These are phyloP conservation scores for Acanthurus lineatus DNA, from an alignment of 2,797 vertebrate genomes.

Conservation along the genomic window DNA sequence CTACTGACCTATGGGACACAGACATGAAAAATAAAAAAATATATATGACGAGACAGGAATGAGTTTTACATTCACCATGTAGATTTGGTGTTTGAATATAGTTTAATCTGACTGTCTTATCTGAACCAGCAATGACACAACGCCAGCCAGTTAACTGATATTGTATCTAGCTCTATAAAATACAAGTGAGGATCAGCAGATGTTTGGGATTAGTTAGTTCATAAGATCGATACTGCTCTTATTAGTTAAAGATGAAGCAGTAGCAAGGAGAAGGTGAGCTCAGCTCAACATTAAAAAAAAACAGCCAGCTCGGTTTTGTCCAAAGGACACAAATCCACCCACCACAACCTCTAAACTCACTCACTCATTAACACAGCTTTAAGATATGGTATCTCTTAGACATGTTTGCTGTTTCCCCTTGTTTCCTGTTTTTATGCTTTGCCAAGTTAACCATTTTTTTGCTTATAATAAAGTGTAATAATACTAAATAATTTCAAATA, in stretches of 20 bases:
- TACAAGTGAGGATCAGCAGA: background rate
- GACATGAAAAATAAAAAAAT: background rate
- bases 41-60: background rate
- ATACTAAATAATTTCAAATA: background rate
- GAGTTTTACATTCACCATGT: background rate
- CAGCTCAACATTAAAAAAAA: background rate
- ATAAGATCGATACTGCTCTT: background rate
- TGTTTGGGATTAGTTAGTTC: background rate
- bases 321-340: background rate
- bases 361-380: background rate
- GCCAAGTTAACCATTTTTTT: background rate
- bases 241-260: background rate
- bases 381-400: background rate
- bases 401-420: background rate
- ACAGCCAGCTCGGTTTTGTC: background rate
- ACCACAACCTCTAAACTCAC: background rate
- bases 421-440: background rate
- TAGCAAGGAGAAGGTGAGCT: background rate
- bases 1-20: slow-evolving; percentile 89
- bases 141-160: slow-evolving; percentile 1
- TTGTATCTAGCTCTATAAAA: background rate
- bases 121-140: slow-evolving; percentile 15
- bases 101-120: background rate
- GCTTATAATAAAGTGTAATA: background rate
- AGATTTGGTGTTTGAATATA: background rate